phyloP scores from a whole-genome alignment of 2,797 vertebrate genomes.

The Harpagifer antarcticus region DNA sequence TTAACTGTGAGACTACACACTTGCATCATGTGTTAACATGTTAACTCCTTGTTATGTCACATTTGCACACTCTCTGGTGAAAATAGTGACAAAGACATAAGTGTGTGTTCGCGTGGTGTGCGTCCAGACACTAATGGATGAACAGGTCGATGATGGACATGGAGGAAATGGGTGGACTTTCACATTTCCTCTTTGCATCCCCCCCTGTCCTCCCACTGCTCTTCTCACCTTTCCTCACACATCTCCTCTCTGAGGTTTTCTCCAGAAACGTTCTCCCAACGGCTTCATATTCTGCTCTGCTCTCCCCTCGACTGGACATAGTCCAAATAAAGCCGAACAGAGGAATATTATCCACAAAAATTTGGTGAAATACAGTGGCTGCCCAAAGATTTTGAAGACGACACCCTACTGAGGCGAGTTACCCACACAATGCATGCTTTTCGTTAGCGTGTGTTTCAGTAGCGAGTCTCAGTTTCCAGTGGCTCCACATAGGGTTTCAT shows the following conservation, averaged over 20 bases:
- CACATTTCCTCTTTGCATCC: conserved; percentile 52
- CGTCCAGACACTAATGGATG: conserved; percentile 34
- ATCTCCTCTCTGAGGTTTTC: conserved; percentile 46
- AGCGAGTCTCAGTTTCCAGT: conserved; percentile 37
- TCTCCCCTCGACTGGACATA: conserved; percentile 11
- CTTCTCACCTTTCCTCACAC: conserved; percentile 48
- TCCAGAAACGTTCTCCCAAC: conserved; percentile 39
- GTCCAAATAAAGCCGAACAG: conserved; percentile 51
- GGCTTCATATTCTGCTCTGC: conserved; percentile 18
- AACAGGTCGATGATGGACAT: conserved; percentile 57
- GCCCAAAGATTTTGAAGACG: conserved; percentile 35
- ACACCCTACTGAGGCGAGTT: conserved; percentile 43
- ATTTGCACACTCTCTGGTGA: conserved; percentile 14
- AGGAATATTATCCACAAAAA: conserved; percentile 48
- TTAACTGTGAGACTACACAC: conserved; percentile 21
- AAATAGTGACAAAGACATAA: conserved; percentile 33
- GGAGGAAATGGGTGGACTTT: conserved; percentile 61
- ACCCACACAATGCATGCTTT: conserved; percentile 51
- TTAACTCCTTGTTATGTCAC: conserved; percentile 14
- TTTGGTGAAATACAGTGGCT: conserved; percentile 27
- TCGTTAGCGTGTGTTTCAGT: conserved; percentile 45
- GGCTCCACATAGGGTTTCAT: conserved; percentile 56
- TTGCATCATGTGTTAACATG: conserved; percentile 7
- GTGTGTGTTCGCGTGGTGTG: conserved; percentile 8
- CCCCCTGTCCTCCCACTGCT: conserved; percentile 50